These are phyloP conservation scores for Hiodon tergisus DNA, from an alignment of 2,113 vertebrate genomes.

Conservation along the genomic window DNA sequence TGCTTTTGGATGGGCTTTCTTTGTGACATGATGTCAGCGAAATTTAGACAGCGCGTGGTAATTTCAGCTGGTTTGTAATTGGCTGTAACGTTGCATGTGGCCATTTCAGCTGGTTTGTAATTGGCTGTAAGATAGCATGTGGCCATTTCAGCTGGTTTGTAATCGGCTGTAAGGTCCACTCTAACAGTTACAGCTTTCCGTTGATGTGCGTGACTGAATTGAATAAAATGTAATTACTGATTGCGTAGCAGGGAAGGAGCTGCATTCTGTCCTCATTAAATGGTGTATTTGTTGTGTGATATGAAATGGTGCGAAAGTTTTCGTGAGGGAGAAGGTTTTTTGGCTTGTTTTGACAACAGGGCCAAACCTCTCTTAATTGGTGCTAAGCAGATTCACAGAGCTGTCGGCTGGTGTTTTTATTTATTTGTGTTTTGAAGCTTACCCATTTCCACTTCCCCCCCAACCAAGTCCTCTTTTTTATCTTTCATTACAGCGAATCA, in stretches of 20 bases:
- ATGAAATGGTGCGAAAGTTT: not conserved
- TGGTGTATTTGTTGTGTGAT: constrained; percentile 23
- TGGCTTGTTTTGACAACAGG: constrained; percentile 33
- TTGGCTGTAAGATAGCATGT: too few relatives aligned
- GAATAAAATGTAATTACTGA: constrained; percentile 26
- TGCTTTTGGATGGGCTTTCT: too few relatives aligned
- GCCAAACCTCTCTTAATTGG: constrained; percentile 35
- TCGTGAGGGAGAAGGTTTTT: constrained; percentile 13
- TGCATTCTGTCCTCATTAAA: not conserved
- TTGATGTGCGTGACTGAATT: constrained; percentile 12
- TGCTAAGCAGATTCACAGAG: not conserved
- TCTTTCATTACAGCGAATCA: too few relatives aligned
- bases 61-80: too few relatives aligned
- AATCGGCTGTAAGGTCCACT: constrained; percentile 1
- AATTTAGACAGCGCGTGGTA: too few relatives aligned
- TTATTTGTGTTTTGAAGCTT: not conserved
- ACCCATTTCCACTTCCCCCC: not conserved
- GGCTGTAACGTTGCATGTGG: too few relatives aligned
- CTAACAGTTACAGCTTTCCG: not conserved
- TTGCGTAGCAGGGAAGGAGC: constrained; percentile 15
- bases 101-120: too few relatives aligned
- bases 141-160: too few relatives aligned
- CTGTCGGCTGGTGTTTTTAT: not conserved
- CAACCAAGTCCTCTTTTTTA: not conserved
- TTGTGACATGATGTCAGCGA: too few relatives aligned